A percentile compares a stretch with the other conserved stretches of the same genome.
Conservation (phyloP, 2,113 vertebrate species). For the Ondatra zibethicus region DNA sequence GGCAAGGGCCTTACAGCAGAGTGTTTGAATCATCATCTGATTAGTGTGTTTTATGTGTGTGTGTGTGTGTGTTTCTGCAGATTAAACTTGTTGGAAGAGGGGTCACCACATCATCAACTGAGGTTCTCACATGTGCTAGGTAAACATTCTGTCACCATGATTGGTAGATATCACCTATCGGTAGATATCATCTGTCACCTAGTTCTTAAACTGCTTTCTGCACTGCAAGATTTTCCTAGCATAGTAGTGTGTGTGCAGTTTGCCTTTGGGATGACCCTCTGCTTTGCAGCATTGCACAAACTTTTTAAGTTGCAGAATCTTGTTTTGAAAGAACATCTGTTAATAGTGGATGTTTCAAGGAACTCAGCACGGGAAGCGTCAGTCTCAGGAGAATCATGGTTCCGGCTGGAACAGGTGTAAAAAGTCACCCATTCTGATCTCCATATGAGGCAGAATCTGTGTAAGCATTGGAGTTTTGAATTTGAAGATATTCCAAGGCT, state of each 20-base stretch:
- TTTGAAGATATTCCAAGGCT: conserved; percentile 41
- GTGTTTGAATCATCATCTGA: not conserved
- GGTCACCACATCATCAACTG: too few relatives aligned
- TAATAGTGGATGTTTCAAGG: not conserved
- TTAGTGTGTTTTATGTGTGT: not conserved
- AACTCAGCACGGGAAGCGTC: not conserved
- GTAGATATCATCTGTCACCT: not conserved
- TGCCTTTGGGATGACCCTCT: not conserved
- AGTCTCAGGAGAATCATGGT: not conserved
- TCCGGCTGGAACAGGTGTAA: not conserved
- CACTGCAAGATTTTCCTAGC: not conserved
- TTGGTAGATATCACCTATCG: too few relatives aligned
- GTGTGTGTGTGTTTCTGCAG: not conserved
- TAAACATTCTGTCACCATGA: not conserved
- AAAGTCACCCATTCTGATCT: not conserved
- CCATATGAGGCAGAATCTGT: not conserved
- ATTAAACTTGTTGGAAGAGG: not conserved
- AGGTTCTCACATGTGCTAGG: not conserved
- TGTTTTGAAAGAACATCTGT: not conserved
- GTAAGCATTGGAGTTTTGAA: not conserved
- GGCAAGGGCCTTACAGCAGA: not conserved
- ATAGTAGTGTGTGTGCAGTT: not conserved
- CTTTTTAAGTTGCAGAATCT: not conserved
- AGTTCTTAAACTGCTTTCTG: not conserved
- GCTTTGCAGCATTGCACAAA: not conserved